A percentile compares a stretch with the other conserved stretches of the same genome.
Conservation (phyloP, 2,797 vertebrate genomes). For the Macropus fuliginosus region DNA sequence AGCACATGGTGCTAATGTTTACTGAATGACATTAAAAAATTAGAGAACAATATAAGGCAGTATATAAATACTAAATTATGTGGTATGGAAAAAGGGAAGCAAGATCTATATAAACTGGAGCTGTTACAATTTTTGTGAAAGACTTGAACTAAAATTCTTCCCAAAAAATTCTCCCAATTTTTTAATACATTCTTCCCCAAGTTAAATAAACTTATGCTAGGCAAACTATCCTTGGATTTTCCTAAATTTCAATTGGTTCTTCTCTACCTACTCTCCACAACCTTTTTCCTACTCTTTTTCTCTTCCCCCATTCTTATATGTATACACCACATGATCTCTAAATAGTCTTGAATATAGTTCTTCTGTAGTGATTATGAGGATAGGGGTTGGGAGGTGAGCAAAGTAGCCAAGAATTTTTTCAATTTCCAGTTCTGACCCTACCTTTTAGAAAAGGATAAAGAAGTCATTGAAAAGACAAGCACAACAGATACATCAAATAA, state of each 20-base stretch:
- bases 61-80: neutral
- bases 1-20: neutral
- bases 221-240: conserved; percentile 14
- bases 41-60: neutral
- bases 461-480: neutral
- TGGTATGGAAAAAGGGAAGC: neutral
- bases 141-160: conserved; percentile 4
- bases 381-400: neutral
- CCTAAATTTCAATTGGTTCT: conserved; percentile 37
- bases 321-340: neutral
- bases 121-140: neutral
- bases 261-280: conserved; percentile 19
- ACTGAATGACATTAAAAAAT: neutral
- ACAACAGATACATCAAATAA: neutral
- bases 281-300: conserved; percentile 6
- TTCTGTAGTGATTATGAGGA: neutral
- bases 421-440: neutral
- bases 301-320: neutral
- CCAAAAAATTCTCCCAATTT: neutral
- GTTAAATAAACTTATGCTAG: conserved; percentile 13
- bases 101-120: neutral
- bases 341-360: neutral
- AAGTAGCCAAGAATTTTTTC: neutral
- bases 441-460: conserved; percentile 19
- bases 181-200: conserved; percentile 11